Evolutionary conservation across 2,888 invertebrate genomes (phyloP), one percentile per base, ranked within the genome.

Genomic region (Rhagium mordax): DNA sequence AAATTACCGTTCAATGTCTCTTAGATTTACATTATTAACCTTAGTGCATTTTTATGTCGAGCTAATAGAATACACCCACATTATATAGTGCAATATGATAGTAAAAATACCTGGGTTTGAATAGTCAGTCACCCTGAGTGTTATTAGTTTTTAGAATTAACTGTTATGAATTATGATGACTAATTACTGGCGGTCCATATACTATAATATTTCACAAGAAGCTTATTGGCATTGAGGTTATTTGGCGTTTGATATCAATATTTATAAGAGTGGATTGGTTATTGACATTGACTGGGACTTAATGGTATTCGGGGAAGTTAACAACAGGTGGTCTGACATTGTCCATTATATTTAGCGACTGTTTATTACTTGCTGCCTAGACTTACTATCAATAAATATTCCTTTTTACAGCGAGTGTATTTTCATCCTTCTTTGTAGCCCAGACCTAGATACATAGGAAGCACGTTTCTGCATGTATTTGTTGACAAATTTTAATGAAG

Each of bases 381-480:
- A 55, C n/a, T 21, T 24, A 27, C 27, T 55, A 24, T 24, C n/a
- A 61, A 61, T 48, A 21, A 47, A 61, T 61, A 16, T 41, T 18
- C 33, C 3, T 41, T 61, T 33, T 47, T 48, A 41, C n/a, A 47
- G 13, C 2, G 15, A 41, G 21, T 21, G 18, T 21, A 47, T 48
- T 47, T 21, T 48, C 7, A 21, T 33, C 20, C 33, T 61, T 61
- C 61, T 33, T 8, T 21, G n/a, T 55, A 61, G 33, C 61, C 61
- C 21, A 61, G 61, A 61, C 61, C 61, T 33, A 41, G 18, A 47
- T 61, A 61, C 61, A 41, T 61, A 16, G n/a, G n/a, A n/a, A n/a
- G 13, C 20, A 24, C 24, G n/a, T 41, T 41, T 41, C 5, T 41
- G 10, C 41, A 4, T 24, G n/a, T 41, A 1, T 41, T 5, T 41